Percentiles rank a stretch among this genome's conserved stretches.
Evolutionary conservation across 1,140 invertebrate genomes (phyloP).

Genomic region (Camponotus floridanus): DNA sequence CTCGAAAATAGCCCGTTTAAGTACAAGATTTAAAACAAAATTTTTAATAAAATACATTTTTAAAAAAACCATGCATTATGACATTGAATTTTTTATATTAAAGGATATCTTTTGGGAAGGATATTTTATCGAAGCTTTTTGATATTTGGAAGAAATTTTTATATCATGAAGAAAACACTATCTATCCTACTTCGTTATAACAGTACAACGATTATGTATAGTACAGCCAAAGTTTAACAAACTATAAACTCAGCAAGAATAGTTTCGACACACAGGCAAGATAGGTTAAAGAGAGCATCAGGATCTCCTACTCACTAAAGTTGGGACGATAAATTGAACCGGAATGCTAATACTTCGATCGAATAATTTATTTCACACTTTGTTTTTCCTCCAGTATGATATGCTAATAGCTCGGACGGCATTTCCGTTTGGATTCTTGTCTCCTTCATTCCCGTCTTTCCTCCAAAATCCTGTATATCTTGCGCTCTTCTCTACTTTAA

Average conservation of each 20-base stretch:
- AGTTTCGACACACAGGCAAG: conserved; percentile 5
- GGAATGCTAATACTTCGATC: conserved; percentile 69
- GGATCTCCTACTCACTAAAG: conserved; percentile 53
- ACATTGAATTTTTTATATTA: too few relatives aligned
- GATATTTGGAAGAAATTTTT: conserved; percentile 29
- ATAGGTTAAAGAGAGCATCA: conserved; percentile 42
- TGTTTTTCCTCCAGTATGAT: conserved; percentile 38
- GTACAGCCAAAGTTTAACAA: conserved; percentile 42
- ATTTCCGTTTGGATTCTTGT: conserved; percentile 46
- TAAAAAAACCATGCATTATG: background rate
- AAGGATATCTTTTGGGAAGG: background rate
- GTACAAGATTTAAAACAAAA: background rate
- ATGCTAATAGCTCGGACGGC: conserved; percentile 55
- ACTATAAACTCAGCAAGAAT: conserved; percentile 41
- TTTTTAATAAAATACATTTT: background rate
- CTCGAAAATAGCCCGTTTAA: background rate
- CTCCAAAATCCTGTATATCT: background rate
- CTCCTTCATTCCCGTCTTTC: background rate
- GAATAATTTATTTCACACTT: conserved; percentile 62
- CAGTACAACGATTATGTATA: too few relatives aligned
- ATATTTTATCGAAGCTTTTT: background rate
- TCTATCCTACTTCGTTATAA: background rate
- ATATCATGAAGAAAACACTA: conserved; percentile 8
- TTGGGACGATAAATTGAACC: conserved; percentile 69
- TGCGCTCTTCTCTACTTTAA: background rate